These are phyloP conservation scores for Ephialtes manifestator DNA, from an alignment of 2,888 invertebrate species.

Conservation along the genomic window DNA sequence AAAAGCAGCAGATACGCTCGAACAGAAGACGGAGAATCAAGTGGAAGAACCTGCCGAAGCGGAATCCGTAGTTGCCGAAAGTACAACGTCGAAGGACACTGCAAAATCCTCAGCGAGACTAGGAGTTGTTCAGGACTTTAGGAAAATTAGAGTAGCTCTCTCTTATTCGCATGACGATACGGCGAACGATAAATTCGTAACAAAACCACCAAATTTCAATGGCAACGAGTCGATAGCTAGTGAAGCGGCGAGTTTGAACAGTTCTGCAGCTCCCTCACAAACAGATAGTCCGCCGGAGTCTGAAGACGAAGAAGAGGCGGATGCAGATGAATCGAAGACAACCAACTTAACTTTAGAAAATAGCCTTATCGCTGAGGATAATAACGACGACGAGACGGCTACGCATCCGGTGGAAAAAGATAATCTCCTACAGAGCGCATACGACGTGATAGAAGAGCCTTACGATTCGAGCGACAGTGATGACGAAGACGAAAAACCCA, in stretches of 20 bases:
- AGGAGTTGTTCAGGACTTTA: conserved; percentile 92
- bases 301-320: conserved; percentile 44
- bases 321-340: conserved; percentile 20
- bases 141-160: conserved; percentile 92
- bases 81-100: conserved; percentile 20
- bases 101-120: conserved; percentile 78
- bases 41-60: conserved; percentile 43
- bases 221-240: conserved; percentile 87
- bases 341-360: conserved; percentile 7
- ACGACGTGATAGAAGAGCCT: conserved; percentile 81
- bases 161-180: conserved; percentile 89
- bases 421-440: conserved; percentile 81
- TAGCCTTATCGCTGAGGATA: conserved; percentile 25
- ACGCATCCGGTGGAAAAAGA: conserved; percentile 83
- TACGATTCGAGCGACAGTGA: conserved; percentile 87
- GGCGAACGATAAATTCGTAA: conserved; percentile 59
- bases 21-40: conserved; percentile 64
- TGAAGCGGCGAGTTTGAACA: conserved; percentile 50
- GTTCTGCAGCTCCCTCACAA: conserved; percentile 35
- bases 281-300: conserved; percentile 44
- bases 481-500: conserved; percentile 87
- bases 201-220: conserved; percentile 69
- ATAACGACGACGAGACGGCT: conserved; percentile 76
- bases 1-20: conserved; percentile 86
- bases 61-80: conserved; percentile 38